Evolutionary conservation across 2,113 vertebrate genomes (phyloP).

Genomic region (Phrynosoma blainvillii): DNA sequence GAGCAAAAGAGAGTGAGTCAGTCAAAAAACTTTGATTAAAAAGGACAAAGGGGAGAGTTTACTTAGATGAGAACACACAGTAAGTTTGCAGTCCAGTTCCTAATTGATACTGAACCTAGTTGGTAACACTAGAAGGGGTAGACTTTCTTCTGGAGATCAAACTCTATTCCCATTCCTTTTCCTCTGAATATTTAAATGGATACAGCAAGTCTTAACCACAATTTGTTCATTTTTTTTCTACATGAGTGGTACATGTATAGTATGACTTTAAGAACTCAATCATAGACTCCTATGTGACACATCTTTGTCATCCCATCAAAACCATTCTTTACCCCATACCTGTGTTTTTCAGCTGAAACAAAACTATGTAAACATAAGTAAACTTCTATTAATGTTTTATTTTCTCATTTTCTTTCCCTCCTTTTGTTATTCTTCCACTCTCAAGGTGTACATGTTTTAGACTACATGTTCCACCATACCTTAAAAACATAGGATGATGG

Average conservation of each 20-base stretch:
- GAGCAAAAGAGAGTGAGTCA: not conserved
- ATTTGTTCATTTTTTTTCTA: not conserved
- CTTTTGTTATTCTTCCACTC: too few species aligned
- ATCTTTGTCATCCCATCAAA: not conserved
- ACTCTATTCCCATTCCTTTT: not conserved
- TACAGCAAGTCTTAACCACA: not conserved
- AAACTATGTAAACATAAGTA: not conserved
- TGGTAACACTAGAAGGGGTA: not conserved
- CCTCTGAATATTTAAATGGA: constrained; percentile 13
- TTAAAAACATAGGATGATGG: too few species aligned
- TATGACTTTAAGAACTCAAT: not conserved
- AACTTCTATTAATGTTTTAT: too few species aligned
- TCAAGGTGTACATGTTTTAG: too few species aligned
- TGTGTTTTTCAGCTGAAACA: not conserved
- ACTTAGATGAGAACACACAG: not conserved
- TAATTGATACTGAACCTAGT: not conserved
- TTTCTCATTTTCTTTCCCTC: too few species aligned
- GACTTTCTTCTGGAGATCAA: constrained; percentile 21
- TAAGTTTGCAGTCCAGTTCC: constrained; percentile 3
- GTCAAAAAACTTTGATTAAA: constrained; percentile 16
- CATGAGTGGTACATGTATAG: not conserved
- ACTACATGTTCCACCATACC: too few species aligned
- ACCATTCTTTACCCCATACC: not conserved
- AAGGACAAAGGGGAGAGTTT: not conserved
- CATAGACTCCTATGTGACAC: not conserved